Conservation (phyloP, 2,797 vertebrate species). For the Thamnophis elegans region DNA sequence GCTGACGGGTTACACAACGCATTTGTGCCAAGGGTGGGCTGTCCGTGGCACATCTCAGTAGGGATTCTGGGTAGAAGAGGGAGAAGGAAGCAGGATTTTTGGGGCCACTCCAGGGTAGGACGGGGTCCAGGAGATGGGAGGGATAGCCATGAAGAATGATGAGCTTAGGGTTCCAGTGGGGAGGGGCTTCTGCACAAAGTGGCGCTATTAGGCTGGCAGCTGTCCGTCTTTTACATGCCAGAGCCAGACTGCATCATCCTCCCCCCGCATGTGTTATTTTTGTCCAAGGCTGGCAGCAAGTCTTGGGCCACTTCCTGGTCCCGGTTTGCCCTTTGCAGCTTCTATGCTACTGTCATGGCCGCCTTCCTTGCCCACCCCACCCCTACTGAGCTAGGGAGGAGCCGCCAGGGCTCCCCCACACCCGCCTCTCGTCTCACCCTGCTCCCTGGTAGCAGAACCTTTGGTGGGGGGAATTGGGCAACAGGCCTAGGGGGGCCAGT, state of each 20-base stretch:
- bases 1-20: neutral
- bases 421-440: neutral
- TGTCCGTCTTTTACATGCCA: slow-evolving; percentile 38
- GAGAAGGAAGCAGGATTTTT: neutral
- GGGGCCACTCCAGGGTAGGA: fast-evolving
- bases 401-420: neutral
- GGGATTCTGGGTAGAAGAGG: neutral
- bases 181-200: neutral
- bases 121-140: fast-evolving
- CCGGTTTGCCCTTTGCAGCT: neutral
- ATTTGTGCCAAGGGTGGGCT: fast-evolving
- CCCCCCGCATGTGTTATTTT: slow-evolving; percentile 50
- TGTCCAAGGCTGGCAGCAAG: neutral
- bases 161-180: neutral
- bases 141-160: neutral
- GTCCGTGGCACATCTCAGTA: neutral
- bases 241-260: neutral
- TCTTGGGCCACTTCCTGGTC: fast-evolving
- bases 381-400: neutral
- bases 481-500: neutral
- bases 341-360: neutral
- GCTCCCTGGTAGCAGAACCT: no score
- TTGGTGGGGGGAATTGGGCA: fast-evolving
- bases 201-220: neutral
- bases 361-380: no score